Conservation (phyloP, 2,888 invertebrate genomes). For the Sinotaia quadrata region DNA sequence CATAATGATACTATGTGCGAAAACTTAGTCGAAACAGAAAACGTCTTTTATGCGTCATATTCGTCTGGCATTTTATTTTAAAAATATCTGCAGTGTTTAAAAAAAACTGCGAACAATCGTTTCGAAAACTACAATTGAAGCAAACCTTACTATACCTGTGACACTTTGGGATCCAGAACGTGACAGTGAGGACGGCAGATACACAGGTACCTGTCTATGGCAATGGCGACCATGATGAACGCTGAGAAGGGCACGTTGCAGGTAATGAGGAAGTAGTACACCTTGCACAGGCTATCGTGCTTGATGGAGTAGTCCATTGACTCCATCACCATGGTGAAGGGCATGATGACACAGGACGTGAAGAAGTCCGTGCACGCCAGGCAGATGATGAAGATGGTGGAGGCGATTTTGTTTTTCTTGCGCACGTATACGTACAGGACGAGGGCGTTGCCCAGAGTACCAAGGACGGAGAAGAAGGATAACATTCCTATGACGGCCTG, state of each 20-base stretch:
- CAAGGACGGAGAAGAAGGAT: slow-evolving; percentile 39
- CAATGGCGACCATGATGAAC: slow-evolving; percentile 68
- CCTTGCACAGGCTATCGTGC: slow-evolving; percentile 56
- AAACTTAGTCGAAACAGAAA: too few relatives aligned
- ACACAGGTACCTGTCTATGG: slow-evolving; percentile 66
- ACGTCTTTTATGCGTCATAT: too few relatives aligned
- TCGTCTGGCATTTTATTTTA: too few relatives aligned
- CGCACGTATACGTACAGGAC: slow-evolving; percentile 67
- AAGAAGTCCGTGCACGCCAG: slow-evolving; percentile 47
- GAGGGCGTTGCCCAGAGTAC: slow-evolving; percentile 65
- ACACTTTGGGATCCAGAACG: slow-evolving; percentile 30
- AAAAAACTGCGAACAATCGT: too few relatives aligned
- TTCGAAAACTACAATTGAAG: too few relatives aligned
- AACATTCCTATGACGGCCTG: slow-evolving; percentile 41
- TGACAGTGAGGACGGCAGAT: slow-evolving; percentile 60
- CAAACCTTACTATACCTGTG: slow-evolving; percentile 12
- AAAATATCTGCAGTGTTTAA: too few relatives aligned
- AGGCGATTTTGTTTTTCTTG: slow-evolving; percentile 59
- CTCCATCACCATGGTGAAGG: slow-evolving; percentile 47
- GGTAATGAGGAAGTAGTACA: slow-evolving; percentile 63
- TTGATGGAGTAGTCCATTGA: slow-evolving; percentile 44
- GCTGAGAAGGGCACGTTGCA: slow-evolving; percentile 65
- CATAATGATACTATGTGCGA: too few relatives aligned
- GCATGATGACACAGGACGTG: slow-evolving; percentile 46
- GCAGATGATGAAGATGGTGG: slow-evolving; percentile 58